A percentile compares a stretch with the other conserved stretches of the same genome.
Evolutionary conservation across 2,888 invertebrate genomes (phyloP).

Genomic region (Parnassius apollo): DNA sequence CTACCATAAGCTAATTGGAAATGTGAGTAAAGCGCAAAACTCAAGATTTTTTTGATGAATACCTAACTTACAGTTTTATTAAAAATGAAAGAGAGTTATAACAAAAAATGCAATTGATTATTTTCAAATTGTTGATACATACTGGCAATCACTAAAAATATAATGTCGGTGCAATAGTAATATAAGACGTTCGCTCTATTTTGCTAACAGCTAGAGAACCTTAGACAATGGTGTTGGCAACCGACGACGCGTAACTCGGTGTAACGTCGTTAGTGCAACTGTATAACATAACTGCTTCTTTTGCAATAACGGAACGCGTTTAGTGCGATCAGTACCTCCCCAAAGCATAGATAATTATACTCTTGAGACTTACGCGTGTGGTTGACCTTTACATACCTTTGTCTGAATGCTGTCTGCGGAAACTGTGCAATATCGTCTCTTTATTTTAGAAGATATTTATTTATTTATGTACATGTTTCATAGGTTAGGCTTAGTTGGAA

Average conservation of each 20-base stretch:
- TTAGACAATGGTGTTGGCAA: slow-evolving; percentile 42
- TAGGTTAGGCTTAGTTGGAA: no score
- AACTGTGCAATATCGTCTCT: no score
- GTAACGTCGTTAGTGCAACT: slow-evolving; percentile 37
- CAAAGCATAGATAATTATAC: slow-evolving; percentile 27
- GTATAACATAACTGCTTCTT: slow-evolving; percentile 38
- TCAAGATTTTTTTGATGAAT: no score
- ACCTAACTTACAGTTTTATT: no score
- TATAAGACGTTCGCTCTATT: slow-evolving; percentile 31
- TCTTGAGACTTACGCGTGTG: slow-evolving; percentile 16
- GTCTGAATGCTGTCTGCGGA: no score
- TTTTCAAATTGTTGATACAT: no score
- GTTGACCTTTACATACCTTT: slow-evolving; percentile 19
- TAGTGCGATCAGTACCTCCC: slow-evolving; percentile 28
- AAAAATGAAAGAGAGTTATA: no score
- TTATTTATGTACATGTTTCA: no score
- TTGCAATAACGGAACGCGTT: slow-evolving; percentile 44
- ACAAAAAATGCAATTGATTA: no score
- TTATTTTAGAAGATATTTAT: no score
- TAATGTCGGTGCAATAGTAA: slow-evolving; percentile 21
- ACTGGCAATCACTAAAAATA: slow-evolving; percentile 7
- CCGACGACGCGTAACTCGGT: slow-evolving; percentile 39
- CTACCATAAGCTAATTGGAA: no score
- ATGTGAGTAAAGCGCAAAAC: no score
- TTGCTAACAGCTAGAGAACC: slow-evolving; percentile 28